Evolutionary conservation across 2,113 vertebrate genomes (phyloP).

Genomic region (rat (Rattus norvegicus)): DNA sequence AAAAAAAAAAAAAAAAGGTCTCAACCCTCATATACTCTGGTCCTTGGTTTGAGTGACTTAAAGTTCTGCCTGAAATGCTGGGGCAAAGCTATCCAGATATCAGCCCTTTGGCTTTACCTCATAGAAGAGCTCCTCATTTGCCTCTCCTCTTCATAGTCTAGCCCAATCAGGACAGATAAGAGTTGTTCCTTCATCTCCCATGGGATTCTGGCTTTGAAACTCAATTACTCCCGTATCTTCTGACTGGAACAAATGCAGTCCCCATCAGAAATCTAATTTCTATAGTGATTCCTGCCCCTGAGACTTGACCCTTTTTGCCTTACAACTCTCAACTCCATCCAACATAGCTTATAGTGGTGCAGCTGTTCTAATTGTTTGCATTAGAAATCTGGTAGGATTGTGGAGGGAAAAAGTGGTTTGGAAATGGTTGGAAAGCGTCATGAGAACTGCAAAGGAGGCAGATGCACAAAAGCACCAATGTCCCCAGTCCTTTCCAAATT

Average conservation of each 20-base stretch:
- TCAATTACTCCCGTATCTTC: neutral
- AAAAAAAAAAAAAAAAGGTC: neutral
- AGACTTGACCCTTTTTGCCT: neutral
- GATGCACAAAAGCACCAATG: neutral
- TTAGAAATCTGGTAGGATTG: neutral
- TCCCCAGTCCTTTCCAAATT: neutral
- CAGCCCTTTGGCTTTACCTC: neutral
- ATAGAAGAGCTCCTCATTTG: neutral
- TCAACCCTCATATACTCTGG: neutral
- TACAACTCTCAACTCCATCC: neutral
- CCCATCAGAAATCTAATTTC: neutral
- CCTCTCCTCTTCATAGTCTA: neutral
- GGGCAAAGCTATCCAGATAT: neutral
- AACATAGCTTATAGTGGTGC: neutral
- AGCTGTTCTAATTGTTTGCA: slow-evolving; percentile 17
- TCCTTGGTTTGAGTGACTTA: neutral
- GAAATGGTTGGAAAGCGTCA: neutral
- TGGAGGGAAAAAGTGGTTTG: neutral
- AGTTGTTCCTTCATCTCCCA: neutral
- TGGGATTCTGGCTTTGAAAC: neutral
- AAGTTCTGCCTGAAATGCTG: neutral
- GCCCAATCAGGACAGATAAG: neutral
- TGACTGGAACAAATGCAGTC: neutral
- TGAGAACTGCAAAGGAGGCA: neutral
- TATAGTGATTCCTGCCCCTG: neutral